Conservation (phyloP, 2,113 vertebrate genomes). For the Coregonus clupeaformis region DNA sequence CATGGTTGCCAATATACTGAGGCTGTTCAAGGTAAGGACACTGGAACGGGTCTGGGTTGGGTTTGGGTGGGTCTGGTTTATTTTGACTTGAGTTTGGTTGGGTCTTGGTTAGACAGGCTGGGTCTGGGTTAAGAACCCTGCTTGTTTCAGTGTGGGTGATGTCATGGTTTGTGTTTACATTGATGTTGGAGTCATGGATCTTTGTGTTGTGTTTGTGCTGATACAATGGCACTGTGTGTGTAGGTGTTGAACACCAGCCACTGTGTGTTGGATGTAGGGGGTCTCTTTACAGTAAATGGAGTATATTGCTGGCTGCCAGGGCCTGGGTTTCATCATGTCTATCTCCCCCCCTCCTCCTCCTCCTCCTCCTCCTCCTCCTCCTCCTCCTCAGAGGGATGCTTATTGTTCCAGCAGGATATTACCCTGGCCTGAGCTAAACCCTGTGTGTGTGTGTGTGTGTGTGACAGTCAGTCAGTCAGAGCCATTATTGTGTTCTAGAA, state of each 20-base stretch:
- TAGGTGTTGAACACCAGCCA: no score
- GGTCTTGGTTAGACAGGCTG: no score
- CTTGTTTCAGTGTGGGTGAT: neutral
- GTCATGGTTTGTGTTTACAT: no score
- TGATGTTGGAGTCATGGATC: no score
- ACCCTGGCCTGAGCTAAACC: neutral
- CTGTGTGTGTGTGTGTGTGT: neutral
- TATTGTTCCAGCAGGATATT: neutral
- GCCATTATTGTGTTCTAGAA: no score
- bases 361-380: neutral
- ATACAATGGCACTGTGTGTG: no score
- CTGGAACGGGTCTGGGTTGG: neutral
- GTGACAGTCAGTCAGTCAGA: neutral
- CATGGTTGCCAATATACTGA: slow-evolving; percentile 99
- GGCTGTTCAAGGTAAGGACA: slow-evolving; percentile 91
- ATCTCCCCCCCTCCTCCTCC: neutral
- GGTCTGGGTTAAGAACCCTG: neutral
- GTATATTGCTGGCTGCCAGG: no score
- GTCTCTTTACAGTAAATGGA: no score
- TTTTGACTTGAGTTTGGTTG: no score
- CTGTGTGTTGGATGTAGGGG: no score
- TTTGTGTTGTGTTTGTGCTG: no score
- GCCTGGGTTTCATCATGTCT: neutral
- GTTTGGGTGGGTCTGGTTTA: neutral
- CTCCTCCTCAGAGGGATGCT: neutral